Percentiles rank a stretch among this genome's conserved stretches.
These are phyloP conservation scores for Chiloscyllium punctatum DNA, from an alignment of 2,797 vertebrate species.

Conservation along the genomic window DNA sequence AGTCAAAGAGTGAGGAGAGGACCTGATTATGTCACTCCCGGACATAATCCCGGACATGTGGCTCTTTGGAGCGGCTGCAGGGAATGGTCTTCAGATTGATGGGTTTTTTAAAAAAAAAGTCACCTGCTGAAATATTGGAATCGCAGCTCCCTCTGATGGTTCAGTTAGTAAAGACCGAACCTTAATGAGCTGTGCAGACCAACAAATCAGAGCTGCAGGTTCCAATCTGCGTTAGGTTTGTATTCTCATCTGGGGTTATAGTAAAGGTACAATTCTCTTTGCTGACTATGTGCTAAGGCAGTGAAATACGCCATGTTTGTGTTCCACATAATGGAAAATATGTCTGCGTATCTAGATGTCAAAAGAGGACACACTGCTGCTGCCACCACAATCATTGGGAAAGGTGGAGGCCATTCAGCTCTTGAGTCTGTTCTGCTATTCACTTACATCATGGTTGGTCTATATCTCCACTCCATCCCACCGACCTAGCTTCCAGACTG, in stretches of 20 bases:
- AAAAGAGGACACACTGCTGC: background rate
- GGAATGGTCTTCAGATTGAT: background rate
- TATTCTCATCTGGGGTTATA: background rate
- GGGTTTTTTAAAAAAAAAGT: background rate
- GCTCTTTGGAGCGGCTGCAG: background rate
- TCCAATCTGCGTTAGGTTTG: background rate
- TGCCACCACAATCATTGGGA: background rate
- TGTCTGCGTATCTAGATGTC: background rate
- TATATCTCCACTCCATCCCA: background rate
- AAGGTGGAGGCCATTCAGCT: background rate
- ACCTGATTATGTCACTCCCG: background rate
- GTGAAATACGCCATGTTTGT: background rate
- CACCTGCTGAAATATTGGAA: background rate
- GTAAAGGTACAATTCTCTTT: background rate
- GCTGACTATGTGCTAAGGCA: background rate
- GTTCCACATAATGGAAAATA: background rate
- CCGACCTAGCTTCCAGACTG: background rate
- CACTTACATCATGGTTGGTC: background rate
- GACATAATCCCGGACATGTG: background rate
- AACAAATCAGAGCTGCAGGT: background rate
- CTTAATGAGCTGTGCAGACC: background rate
- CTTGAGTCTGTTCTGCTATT: background rate
- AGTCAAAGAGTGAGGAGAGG: background rate
- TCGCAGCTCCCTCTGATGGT: background rate
- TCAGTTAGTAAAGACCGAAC: background rate